Evolutionary conservation across 2,888 invertebrate species (phyloP).

Genomic region (Ochlodes sylvanus): DNA sequence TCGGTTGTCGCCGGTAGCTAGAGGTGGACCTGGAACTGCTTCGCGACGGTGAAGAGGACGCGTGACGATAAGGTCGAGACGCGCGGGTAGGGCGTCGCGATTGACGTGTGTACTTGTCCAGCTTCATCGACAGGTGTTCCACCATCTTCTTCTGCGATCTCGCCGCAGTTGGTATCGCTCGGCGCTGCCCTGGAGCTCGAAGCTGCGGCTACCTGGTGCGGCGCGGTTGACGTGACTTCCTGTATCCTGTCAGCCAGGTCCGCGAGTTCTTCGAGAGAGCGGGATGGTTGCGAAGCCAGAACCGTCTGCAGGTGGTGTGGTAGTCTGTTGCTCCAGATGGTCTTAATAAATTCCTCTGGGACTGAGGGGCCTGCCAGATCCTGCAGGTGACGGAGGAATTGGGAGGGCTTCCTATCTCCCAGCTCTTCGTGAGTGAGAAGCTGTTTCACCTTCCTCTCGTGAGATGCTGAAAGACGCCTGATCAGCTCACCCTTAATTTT

Average conservation of each 20-base stretch:
- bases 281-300: constrained; percentile 37
- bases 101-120: neutral
- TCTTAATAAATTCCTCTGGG: constrained; percentile 37
- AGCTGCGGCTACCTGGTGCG: constrained; percentile 1
- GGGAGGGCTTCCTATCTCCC: constrained; percentile 44
- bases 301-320: constrained; percentile 36
- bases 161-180: neutral
- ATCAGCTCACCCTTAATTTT: constrained; percentile 37
- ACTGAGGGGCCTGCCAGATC: constrained; percentile 37
- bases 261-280: constrained; percentile 32
- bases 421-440: constrained; percentile 42
- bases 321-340: constrained; percentile 39
- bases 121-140: constrained; percentile 2
- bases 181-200: neutral
- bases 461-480: constrained; percentile 27
- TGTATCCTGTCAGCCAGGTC: constrained; percentile 40
- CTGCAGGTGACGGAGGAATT: constrained; percentile 39
- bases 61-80: neutral
- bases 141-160: constrained; percentile 20
- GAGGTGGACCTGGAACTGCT: constrained; percentile 22
- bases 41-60: neutral
- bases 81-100: neutral
- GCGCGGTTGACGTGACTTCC: constrained; percentile 33
- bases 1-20: constrained; percentile 35
- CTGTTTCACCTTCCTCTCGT: constrained; percentile 38